Base-by-base conservation (phyloP, 2,113 vertebrate genomes). In the Odontesthes bonariensis region DNA sequence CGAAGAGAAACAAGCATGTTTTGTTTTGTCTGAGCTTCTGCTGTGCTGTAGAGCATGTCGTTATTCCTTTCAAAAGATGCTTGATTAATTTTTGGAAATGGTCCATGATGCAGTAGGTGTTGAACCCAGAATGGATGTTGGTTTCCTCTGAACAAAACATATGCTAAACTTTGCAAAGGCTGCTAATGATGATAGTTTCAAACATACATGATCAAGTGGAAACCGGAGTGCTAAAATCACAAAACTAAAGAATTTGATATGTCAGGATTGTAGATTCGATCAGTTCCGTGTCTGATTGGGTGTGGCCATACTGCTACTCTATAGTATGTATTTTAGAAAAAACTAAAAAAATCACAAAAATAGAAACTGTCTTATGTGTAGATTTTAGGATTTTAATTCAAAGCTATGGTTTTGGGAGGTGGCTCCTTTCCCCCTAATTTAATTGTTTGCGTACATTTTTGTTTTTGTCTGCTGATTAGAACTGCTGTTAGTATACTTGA, bases 11-110 rank as follows among this genome's bases (percentile, higher is more conserved):
- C 69, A 80, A 77, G 40, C 31, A 35, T 53, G 68, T 86, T 88
- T 85, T 91, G 77, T 85, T 83, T 84, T 68, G 70, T 74, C 70
- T 85, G 73, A 73, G 61, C 38, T 68, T 81, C 8, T 80, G 76
- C 63, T 78, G 66, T 17, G 65, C 73, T 47, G 17, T 19, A 27
- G 35, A 82, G 56, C 47, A 55, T 32, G 49, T 33, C 40, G 0
- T 33, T 63, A 12, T 80, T 85, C 51, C 56, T 80, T 66, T 74
- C 56, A 79, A 20, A 83, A 72, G 51, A 79, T 1, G n/a, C 63
- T 63, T 87, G 75, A 87, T 87, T 86, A 65, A 57, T 60, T 61
- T 65, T 49, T 84, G 81, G 86, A 73, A 66, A 54, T 13, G 60
- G 31, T 73, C 81, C 86, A 88, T 75, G 42, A 19, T 27, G 20